Conservation (phyloP, 2,888 invertebrate genomes). For the Lymantria monacha region DNA sequence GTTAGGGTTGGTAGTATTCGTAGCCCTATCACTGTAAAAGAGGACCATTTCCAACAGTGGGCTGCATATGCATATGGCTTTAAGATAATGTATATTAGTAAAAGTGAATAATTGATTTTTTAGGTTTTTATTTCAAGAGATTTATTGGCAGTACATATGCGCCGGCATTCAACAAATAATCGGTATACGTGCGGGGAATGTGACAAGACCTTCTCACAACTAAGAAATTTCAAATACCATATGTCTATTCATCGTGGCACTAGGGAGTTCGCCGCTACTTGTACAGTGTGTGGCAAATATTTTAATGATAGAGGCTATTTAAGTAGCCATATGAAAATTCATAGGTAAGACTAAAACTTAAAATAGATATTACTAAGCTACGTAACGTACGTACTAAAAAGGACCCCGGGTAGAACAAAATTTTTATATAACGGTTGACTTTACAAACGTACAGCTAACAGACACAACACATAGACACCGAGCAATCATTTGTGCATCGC, state of each 20-base stretch:
- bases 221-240: slow-evolving; percentile 93
- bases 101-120: not conserved
- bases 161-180: slow-evolving; percentile 50
- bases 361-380: not conserved
- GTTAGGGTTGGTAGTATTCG: no score
- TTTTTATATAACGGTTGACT: no score
- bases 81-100: no score
- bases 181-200: slow-evolving; percentile 88
- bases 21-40: no score
- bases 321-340: slow-evolving; percentile 93
- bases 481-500: no score
- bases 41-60: no score
- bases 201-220: slow-evolving; percentile 90
- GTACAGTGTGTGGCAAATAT: slow-evolving; percentile 87
- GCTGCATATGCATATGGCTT: no score
- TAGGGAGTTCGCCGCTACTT: slow-evolving; percentile 88
- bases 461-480: no score
- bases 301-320: slow-evolving; percentile 93
- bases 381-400: no score
- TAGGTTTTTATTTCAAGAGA: slow-evolving; percentile 54
- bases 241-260: slow-evolving; percentile 91
- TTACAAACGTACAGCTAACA: no score
- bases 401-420: no score
- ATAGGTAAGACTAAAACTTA: slow-evolving; percentile 68
- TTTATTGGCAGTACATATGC: slow-evolving; percentile 43